A percentile compares a stretch with the other conserved stretches of the same genome.
Conservation (phyloP, 2,888 invertebrate genomes). For the Copidosoma aretas region DNA sequence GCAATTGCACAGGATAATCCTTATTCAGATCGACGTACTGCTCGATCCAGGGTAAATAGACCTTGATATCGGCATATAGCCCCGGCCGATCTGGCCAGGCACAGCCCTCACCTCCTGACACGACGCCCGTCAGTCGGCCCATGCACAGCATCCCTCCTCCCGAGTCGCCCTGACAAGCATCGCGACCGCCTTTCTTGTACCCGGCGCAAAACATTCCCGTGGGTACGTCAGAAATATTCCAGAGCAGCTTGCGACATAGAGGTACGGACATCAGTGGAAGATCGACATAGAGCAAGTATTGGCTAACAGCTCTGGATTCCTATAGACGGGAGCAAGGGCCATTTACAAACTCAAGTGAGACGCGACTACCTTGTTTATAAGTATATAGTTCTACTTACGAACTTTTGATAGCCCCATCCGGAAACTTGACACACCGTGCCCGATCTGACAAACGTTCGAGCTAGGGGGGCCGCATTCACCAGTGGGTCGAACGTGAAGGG, state of each 20-base stretch:
- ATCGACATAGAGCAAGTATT: conserved; percentile 51
- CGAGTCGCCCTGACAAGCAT: conserved; percentile 59
- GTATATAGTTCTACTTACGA: conserved; percentile 47
- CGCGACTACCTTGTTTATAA: background rate
- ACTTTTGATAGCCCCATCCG: conserved; percentile 53
- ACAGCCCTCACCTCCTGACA: conserved; percentile 56
- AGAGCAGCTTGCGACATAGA: conserved; percentile 46
- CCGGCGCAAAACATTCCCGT: conserved; percentile 54
- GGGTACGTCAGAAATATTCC: conserved; percentile 41
- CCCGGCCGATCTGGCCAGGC: conserved; percentile 53
- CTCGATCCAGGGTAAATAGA: conserved; percentile 42
- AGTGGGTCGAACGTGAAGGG: conserved; percentile 43
- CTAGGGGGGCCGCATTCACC: conserved; percentile 36
- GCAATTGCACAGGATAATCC: background rate
- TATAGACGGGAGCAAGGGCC: conserved; percentile 5
- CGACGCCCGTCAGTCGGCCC: conserved; percentile 50
- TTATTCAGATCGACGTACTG: conserved; percentile 13
- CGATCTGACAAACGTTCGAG: conserved; percentile 9
- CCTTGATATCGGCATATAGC: conserved; percentile 50
- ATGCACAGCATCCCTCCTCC: conserved; percentile 56
- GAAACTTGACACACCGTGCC: conserved; percentile 48
- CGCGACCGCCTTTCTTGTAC: conserved; percentile 51
- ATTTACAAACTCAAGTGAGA: background rate
- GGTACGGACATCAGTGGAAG: conserved; percentile 46
- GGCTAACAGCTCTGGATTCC: conserved; percentile 32